These are phyloP conservation scores for Acleris laterana DNA, from an alignment of 2,888 invertebrate species.

Conservation along the genomic window DNA sequence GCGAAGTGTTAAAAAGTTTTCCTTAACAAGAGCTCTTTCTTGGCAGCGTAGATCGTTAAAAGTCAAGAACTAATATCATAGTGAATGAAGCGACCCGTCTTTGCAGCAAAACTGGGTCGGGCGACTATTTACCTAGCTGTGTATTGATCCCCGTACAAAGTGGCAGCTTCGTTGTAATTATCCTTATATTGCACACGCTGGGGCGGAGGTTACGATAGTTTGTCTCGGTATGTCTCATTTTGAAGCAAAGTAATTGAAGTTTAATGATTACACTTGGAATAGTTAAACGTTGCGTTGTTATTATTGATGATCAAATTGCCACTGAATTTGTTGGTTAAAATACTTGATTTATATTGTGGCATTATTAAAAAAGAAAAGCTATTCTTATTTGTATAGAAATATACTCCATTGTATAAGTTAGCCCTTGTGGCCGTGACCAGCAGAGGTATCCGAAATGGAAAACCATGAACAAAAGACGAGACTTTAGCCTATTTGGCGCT, in stretches of 20 bases:
- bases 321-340: background rate
- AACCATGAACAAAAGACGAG: no score
- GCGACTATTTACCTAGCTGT: conserved; percentile 3
- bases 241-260: background rate
- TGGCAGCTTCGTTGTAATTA: conserved; percentile 7
- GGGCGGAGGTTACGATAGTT: conserved; percentile 3
- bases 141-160: conserved; percentile 14
- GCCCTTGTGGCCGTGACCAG: no score
- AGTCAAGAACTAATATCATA: background rate
- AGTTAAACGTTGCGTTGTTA: no score
- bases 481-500: no score
- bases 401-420: no score
- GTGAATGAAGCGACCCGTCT: background rate
- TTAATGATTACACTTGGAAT: background rate
- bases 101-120: conserved; percentile 2
- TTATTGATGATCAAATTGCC: background rate
- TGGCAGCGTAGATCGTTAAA: background rate
- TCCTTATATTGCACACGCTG: background rate
- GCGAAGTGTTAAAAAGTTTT: no score
- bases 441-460: no score
- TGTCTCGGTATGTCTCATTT: background rate
- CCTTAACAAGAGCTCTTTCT: no score
- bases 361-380: no score
- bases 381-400: no score
- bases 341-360: no score